Evolutionary conservation across 2,113 vertebrate genomes (phyloP).

Genomic region (Chelonoidis abingdonii): DNA sequence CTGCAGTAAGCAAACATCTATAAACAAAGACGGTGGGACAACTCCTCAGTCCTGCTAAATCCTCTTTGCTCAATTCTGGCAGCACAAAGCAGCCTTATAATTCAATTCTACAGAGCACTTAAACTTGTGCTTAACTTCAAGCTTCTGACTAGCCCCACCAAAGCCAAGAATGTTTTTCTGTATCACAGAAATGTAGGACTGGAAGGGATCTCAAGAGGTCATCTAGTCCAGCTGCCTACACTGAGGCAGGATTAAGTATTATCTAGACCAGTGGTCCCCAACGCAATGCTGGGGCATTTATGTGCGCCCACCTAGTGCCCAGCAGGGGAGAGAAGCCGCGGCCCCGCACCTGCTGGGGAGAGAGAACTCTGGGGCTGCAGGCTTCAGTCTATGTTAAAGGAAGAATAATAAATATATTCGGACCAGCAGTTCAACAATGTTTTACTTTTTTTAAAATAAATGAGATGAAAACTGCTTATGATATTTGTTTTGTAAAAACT

Average conservation of each 20-base stretch:
- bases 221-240: not conserved
- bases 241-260: not conserved
- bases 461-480: no score
- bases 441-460: no score
- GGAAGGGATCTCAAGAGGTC: not conserved
- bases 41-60: not conserved
- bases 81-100: not conserved
- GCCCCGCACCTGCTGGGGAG: no score
- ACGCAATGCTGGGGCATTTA: no score
- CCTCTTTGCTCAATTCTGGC: not conserved
- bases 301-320: no score
- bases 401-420: no score
- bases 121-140: not conserved
- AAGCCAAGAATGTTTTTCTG: not conserved
- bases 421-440: no score
- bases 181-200: not conserved
- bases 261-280: not conserved
- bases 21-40: not conserved
- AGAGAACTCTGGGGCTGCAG: no score
- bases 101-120: not conserved
- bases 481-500: no score
- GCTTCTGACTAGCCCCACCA: not conserved
- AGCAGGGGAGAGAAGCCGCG: no score
- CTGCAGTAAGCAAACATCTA: not conserved
- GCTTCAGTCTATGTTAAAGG: no score